phyloP scores from a whole-genome alignment of 2,113 vertebrate species.

The Fukomys damarensis region DNA sequence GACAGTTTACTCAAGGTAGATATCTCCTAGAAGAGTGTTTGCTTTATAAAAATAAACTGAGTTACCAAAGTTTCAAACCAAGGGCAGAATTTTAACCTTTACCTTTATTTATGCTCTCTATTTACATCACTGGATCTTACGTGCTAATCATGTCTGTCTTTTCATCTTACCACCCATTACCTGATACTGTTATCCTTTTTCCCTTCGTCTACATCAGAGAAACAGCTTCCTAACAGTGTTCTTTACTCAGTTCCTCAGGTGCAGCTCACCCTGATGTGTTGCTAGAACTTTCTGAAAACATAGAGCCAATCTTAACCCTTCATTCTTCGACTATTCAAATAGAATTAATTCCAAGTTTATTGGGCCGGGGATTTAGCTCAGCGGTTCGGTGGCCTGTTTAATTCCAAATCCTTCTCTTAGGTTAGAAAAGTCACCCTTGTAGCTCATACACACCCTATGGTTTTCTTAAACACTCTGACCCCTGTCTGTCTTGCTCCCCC shows the following conservation, averaged over 20 bases:
- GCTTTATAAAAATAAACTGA: conserved; percentile 20
- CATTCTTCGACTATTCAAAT: neutral
- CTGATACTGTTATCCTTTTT: neutral
- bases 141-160: neutral
- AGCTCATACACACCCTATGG: neutral
- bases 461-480: neutral
- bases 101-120: neutral
- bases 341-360: neutral
- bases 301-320: neutral
- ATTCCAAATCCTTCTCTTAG: neutral
- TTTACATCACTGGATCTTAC: neutral
- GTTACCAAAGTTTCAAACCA: neutral
- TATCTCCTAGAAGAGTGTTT: neutral
- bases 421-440: neutral
- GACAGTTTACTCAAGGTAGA: conserved; percentile 3
- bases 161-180: neutral
- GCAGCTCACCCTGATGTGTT: neutral
- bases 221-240: neutral
- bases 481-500: no score
- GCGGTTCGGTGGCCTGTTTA: no score
- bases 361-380: no score
- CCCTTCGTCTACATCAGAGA: neutral
- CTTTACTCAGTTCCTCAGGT: neutral
- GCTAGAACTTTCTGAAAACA: neutral
- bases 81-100: neutral